A percentile compares a stretch with the other conserved stretches of the same genome.
These are phyloP conservation scores for Quadroppia sp. DNA, from an alignment of 2,888 invertebrate species.

Conservation along the genomic window DNA sequence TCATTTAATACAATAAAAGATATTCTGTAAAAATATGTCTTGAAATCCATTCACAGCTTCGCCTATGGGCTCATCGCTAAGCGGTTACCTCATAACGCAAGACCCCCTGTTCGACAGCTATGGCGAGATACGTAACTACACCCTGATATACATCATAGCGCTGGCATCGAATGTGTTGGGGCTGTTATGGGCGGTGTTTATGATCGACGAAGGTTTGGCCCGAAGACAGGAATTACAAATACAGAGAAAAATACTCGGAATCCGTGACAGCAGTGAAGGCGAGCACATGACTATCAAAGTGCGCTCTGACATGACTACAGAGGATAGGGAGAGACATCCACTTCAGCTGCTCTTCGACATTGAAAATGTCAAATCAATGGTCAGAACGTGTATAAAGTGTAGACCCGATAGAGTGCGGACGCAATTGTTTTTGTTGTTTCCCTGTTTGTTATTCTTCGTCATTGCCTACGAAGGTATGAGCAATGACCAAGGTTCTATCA, in stretches of 20 bases:
- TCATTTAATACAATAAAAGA: no score
- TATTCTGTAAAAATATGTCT: background rate
- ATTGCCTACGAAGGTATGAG: background rate
- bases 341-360: background rate
- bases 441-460: background rate
- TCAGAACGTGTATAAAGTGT: background rate
- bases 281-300: background rate
- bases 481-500: background rate
- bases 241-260: background rate
- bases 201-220: background rate
- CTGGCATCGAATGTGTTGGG: background rate
- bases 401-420: background rate
- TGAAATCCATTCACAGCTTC: background rate
- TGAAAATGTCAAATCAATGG: background rate
- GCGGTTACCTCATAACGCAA: background rate
- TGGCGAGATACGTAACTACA: background rate
- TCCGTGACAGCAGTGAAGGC: background rate
- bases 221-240: background rate
- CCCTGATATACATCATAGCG: background rate
- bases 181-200: background rate
- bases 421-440: background rate
- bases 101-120: background rate
- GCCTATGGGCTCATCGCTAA: background rate
- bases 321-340: background rate
- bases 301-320: background rate